Base-by-base conservation (phyloP, 2,113 vertebrate species). In the Psittacus erithacus region DNA sequence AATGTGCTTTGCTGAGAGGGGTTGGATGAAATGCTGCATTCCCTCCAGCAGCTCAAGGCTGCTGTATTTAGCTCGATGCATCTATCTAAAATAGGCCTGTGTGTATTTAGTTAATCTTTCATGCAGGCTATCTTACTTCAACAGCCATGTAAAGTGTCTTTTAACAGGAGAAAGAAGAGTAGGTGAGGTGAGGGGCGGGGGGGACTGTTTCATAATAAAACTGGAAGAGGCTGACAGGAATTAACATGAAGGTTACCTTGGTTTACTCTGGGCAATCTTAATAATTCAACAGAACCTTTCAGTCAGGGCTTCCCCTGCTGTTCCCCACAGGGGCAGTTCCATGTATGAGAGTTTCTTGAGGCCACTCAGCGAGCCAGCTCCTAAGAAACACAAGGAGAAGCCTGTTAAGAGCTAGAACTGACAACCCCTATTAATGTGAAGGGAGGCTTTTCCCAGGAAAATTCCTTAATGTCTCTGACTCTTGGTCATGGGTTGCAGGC, bases 241-340 rank as follows among this genome's bases (percentile, higher is more conserved):
- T 80, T 93, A 84, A 74, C 65, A 70, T 16, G 49, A 86, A 93
- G 70, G 65, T 93, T 91, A 73, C 75, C 62, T 76, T 79, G 71
- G 84, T 76, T 95, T 95, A 88, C 71, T 94, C 31, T 80, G 63
- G 71, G 77, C 47, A 93, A 35, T 55, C 47, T 95, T 80, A 95
- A 95, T 87, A 97, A 97, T 94, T 93, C 89, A 96, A 27, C 27
- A 81, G 52, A 92, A 28, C 43, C 50, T 93, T 96, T 95, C 82
- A 94, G 88, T 71, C 65, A 59, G 43, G 38, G 44, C 33, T 82
- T 93, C 62, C 83, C 90, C 77, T 0, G 4, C 78, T 88, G 55
- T 38, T 96, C 84, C 65, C 85, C 53, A 46, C 39, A 77, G 79
- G 86, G 84, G 20, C 38, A 76, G 47, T 70, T 94, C 55, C 17